Percentiles rank a stretch among this genome's conserved stretches.
These are phyloP conservation scores for Galerucella calmariensis DNA, from an alignment of 2,888 invertebrate species.

Conservation along the genomic window DNA sequence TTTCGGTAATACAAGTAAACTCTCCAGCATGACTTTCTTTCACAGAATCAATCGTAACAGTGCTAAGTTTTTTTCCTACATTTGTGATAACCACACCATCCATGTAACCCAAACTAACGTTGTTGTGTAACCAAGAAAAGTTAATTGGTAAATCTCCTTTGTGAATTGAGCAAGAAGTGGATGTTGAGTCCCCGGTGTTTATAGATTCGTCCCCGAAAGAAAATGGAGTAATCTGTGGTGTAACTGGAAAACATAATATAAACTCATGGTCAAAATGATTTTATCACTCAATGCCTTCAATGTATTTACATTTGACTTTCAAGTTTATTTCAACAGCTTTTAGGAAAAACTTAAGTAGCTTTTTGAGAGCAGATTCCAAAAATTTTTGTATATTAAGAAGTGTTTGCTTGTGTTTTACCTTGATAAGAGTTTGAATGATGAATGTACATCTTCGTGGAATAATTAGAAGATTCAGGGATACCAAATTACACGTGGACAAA, in stretches of 20 bases:
- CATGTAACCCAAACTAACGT: slow-evolving; percentile 46
- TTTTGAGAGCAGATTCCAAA: too few species aligned
- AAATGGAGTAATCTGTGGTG: slow-evolving; percentile 83
- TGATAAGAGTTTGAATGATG: too few species aligned
- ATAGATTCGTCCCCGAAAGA: slow-evolving; percentile 79
- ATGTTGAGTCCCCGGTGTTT: slow-evolving; percentile 72
- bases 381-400: too few species aligned
- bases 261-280: not conserved
- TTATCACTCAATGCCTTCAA: too few species aligned
- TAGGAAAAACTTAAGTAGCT: too few species aligned
- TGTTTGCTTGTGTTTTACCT: too few species aligned
- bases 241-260: slow-evolving; percentile 67
- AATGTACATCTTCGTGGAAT: too few species aligned
- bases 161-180: slow-evolving; percentile 74
- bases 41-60: slow-evolving; percentile 71
- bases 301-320: too few species aligned
- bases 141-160: slow-evolving; percentile 79
- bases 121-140: slow-evolving; percentile 72
- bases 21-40: slow-evolving; percentile 71
- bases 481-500: too few species aligned
- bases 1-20: slow-evolving; percentile 73
- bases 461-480: too few species aligned
- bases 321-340: too few species aligned
- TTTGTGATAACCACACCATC: slow-evolving; percentile 66
- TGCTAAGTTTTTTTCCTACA: slow-evolving; percentile 66